Evolutionary conservation across 2,888 invertebrate species (phyloP), one percentile per base, ranked within the genome.

Genomic region (Pyrgus malvae): DNA sequence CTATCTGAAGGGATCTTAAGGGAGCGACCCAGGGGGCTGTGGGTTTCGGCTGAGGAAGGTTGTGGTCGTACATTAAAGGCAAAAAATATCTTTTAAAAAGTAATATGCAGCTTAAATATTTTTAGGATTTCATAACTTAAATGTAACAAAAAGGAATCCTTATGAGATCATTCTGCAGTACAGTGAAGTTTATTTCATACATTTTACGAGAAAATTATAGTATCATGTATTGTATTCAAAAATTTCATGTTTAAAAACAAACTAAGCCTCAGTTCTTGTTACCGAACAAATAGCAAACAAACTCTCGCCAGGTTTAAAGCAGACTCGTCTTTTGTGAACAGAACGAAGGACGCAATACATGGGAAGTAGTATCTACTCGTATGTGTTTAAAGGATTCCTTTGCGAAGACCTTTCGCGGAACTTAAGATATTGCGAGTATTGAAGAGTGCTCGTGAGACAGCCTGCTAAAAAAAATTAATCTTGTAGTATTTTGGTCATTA

Each of bases 401-500:
- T 46, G 21, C 21, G 12, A 21, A 38, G 38, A 21, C 38, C 19
- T n/a, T n/a, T 61, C 67, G 68, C 68, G 67, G 72, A 69, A 74
- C 78, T 80, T 77, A 80, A 83, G 85, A 86, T 86, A 87, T 87
- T 84, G 82, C 81, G 74, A 75, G 78, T 73, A 81, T 81, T 78
- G 78, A 65, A 68, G 67, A 72, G 72, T 76, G 83, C 84, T 86
- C 87, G n/a, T 87, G 85, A 86, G 82, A 80, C 76, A 76, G 81
- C n/a, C n/a, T 73, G 66, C 76, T 68, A 65, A 67, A 76, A 84
- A 83, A 86, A n/a, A n/a, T n/a, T n/a, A 83, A 86, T 86, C 87
- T 85, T 82, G 85, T 86, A 82, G 79, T 74, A 78, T 82, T 84
- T 81, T 83, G 80, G 81, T 78, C 78, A 68, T 71, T 76, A 76